Conservation (phyloP, 2,888 invertebrate genomes). For the Zele albiditarsus region DNA sequence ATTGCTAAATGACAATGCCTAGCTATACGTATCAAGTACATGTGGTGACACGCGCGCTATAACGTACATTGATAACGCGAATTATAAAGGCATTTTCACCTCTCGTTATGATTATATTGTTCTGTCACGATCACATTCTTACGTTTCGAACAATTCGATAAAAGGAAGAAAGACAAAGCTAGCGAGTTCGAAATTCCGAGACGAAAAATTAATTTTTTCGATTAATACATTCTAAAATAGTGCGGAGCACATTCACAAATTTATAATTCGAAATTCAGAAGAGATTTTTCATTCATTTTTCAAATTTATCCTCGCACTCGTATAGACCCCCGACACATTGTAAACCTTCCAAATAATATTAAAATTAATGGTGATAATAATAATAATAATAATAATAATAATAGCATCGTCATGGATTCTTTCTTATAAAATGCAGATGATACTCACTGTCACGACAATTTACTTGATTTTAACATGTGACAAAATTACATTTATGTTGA, state of each 20-base stretch:
- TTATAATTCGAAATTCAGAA: not conserved
- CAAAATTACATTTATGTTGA: not conserved
- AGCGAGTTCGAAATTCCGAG: not conserved
- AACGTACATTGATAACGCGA: not conserved
- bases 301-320: not conserved
- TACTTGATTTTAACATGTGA: not conserved
- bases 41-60: not conserved
- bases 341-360: not conserved
- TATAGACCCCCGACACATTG: not conserved
- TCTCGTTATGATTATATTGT: not conserved
- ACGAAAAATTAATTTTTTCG: not conserved
- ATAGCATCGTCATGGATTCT: constrained; percentile 4
- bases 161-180: not conserved
- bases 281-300: not conserved
- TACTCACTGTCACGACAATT: constrained; percentile 1
- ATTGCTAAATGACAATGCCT: not conserved
- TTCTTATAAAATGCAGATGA: not conserved
- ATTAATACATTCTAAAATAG: not conserved
- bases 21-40: not conserved
- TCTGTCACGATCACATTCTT: not conserved
- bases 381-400: constrained; percentile 3
- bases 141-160: not conserved
- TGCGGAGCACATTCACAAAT: not conserved
- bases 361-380: not conserved
- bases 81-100: not conserved